Base-by-base conservation (phyloP, 2,888 invertebrate genomes). In the Urechis unicinctus region DNA sequence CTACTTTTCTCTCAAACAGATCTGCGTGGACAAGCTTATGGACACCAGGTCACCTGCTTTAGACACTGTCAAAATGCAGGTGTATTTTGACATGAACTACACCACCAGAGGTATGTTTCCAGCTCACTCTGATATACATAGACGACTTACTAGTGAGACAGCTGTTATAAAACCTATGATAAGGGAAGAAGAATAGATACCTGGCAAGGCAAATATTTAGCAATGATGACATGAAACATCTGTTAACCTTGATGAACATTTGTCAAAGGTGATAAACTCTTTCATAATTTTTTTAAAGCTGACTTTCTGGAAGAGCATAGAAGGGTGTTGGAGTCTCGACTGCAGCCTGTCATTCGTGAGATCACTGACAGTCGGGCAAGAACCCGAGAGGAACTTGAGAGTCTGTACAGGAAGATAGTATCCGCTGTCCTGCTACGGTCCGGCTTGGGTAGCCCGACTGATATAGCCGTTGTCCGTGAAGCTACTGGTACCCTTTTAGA, bases 11-110 rank as follows among this genome's bases (percentile, higher is more conserved):
- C 13, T 49, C 5, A 64, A 60, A 52, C 57, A 78, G 75, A 62
- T 78, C 21, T 78, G 78, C 67, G 78, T 78, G 29, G 71, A 74
- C 36, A 62, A 71, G 17, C 62, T 78, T 31, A 66, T 78, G 67
- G 75, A 77, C 61, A 63, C 62, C 3, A 60, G 69, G 29, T 75
- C 77, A 21, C 75, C 77, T 47, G 68, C 78, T 13, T 62, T 79
- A 55, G 78, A 79, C 57, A 79, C 78, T 17, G 73, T 79, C 45
- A 79, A 79, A 61, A 77, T 79, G 77, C 78, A 79, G 61, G 78
- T 79, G 3, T 79, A 77, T 60, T 79, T 79, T 66, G 78, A 79
- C 56, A 77, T 78, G 77, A 79, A 79, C 63, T 79, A 78, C 63
- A 77, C 78, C 3, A 74, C 74, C 26, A 67, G 78, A 73, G 63